Base-by-base conservation (phyloP, 2,797 vertebrate genomes). In the Lacerta viridis region DNA sequence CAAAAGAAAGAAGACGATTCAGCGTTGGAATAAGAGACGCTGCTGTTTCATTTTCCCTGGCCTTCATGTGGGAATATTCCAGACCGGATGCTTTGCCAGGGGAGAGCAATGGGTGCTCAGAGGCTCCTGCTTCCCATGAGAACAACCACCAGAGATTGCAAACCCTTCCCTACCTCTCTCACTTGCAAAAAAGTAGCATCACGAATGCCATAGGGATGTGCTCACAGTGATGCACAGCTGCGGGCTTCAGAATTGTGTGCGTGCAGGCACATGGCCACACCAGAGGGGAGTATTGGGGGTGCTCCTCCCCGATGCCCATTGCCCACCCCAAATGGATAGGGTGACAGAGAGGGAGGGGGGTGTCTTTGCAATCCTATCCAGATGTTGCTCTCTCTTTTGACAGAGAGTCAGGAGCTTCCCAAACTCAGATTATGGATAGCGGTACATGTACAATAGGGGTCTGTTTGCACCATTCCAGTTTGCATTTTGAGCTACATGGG, bases 61-160 rank as follows among this genome's bases (percentile, higher is more conserved):
- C 15, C 50, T 59, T 43, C 6, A 23, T 80, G 83, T 89, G 83
- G 83, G 76, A 80, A 85, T 23, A 46, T 74, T 85, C 83, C 77
- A 80, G 2, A 55, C n/a, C 41, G 72, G 87, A 88, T 83, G 80
- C 50, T 85, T 85, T 69, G 36, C 29, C 2, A 43, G 75, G 23
- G 29, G 6, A 41, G 33, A 1, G 36, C 5, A 4, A 2, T 29
- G 80, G 29, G n/a, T 3, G 29, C 15, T 77, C 74, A 23, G 69
- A 6, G 41, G 33, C 71, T 39, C 18, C 55, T 15, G 50, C 43
- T 71, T 76, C 85, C 66, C 33, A 11, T 50, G 69, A 7, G 55
- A 75, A 43, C 29, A 0, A 6, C 20, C 61, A 23, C 61, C 61
- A 64, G 50, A 15, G 50, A 55, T 55, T 15, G 50, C 50, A 55